These are phyloP conservation scores for Cyprinus carpio DNA, from an alignment of 2,113 vertebrate species.

Conservation along the genomic window DNA sequence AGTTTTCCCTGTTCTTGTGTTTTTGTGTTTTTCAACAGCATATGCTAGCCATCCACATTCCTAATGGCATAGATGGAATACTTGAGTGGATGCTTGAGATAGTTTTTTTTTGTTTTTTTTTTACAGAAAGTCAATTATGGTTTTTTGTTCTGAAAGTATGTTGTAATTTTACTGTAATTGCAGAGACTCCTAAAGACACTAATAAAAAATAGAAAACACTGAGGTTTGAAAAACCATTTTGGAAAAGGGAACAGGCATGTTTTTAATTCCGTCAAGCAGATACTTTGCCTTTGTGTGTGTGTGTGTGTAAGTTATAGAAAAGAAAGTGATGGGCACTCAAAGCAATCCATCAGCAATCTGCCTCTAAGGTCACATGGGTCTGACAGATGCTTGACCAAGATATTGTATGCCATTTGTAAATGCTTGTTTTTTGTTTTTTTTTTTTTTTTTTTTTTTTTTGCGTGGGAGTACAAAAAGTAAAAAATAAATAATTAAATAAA, in stretches of 20 bases:
- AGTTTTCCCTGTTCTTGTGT: constrained; percentile 21
- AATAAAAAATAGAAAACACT: constrained; percentile 43
- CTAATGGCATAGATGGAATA: constrained; percentile 31
- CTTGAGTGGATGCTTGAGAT: constrained; percentile 8
- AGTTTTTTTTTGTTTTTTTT: background rate
- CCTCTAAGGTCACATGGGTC: constrained; percentile 65
- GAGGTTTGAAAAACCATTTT: constrained; percentile 29
- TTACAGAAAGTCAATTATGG: constrained; percentile 20
- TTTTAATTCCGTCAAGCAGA: constrained; percentile 48
- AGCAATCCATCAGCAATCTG: constrained; percentile 66
- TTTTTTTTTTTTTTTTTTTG: background rate
- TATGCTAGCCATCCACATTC: constrained; percentile 41
- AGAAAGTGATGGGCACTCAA: constrained; percentile 64
- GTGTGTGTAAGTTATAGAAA: constrained; percentile 34
- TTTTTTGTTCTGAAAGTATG: constrained; percentile 5
- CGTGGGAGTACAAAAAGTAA: background rate
- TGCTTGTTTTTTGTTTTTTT: too few species aligned
- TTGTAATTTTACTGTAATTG: constrained; percentile 42
- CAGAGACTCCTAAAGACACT: constrained; percentile 3
- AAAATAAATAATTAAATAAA: too few species aligned
- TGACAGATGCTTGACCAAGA: constrained; percentile 65
- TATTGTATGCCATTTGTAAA: constrained; percentile 9
- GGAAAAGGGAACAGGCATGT: constrained; percentile 36
- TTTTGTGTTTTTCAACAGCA: constrained; percentile 22
- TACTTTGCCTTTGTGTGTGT: constrained; percentile 34